Evolutionary conservation across 2,113 vertebrate species (phyloP), one percentile per base, ranked within the genome.

Genomic region (Axis porcinus): DNA sequence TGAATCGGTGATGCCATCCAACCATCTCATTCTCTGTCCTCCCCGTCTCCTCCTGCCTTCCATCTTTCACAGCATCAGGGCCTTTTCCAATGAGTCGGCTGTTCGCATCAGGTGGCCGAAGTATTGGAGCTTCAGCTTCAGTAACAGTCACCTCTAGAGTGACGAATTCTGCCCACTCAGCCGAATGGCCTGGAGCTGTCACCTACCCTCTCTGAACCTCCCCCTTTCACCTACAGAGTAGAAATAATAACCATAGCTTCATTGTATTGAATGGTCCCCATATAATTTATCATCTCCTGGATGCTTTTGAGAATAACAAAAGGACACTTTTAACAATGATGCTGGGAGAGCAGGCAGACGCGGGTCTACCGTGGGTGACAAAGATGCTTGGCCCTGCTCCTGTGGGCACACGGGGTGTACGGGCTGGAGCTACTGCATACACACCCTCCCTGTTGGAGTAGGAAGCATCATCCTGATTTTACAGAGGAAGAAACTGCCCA

Each of bases 371-470:
- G 7, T 8, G 4, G 82, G 19, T 17, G 9, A 13, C 1, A 6
- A 36, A 21, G 85, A 54, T 30, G 13, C 33, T 4, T 1, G 62
- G 17, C 12, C 17, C 15, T 25, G 47, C 7, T 50, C 45, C 2
- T 2, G 28, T 3, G 21, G n/a, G 11, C 16, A 10, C 85, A 17
- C 11, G 0, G 27, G 4, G 47, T 28, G 7, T 5, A 9, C 19
- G 3, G 0, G 36, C 36, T 30, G 1, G 2, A 16, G 52, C 36
- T 62, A 4, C 16, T 2, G 74, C 1, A 0, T 1, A 1, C 6
- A 0, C 5, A 1, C 28, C 17, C 23, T 10, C 8, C 1, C 19
- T n/a, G n/a, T 19, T 2, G 0, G 82, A 9, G 2, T 0, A 6
- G 62, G 43, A 40, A 27, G 36, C 1, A 3, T 6, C 4, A 9